Evolutionary conservation across 35 echinoderm and acorn worm species (phyloP).

Genomic region (Heliocidaris tuberculata): DNA sequence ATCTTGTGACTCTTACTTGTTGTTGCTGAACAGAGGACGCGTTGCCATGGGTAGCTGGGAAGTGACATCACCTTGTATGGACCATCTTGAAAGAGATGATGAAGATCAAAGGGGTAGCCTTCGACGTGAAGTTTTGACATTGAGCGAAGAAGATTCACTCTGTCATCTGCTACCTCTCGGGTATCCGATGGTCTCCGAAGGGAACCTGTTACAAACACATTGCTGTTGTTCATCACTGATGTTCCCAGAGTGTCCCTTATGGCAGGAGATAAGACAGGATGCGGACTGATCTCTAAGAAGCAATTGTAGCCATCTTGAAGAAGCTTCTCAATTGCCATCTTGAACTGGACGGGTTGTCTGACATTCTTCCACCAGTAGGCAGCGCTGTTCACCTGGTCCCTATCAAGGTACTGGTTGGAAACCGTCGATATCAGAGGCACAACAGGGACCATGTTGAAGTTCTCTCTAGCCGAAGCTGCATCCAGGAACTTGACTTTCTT

Average conservation of each 20-base stretch:
- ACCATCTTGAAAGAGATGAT: slow-evolving; percentile 73
- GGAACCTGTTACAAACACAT: slow-evolving; percentile 81
- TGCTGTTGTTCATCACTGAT: slow-evolving; percentile 50
- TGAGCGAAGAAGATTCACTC: slow-evolving; percentile 80
- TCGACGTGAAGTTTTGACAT: slow-evolving; percentile 90
- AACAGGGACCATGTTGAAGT: slow-evolving; percentile 52
- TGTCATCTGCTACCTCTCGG: slow-evolving; percentile 82
- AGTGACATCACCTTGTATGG: slow-evolving; percentile 82
- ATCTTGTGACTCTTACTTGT: slow-evolving; percentile 72
- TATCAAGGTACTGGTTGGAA: slow-evolving; percentile 68
- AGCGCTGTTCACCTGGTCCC: slow-evolving; percentile 66
- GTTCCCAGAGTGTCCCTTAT: slow-evolving; percentile 73
- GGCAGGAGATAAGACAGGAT: slow-evolving; percentile 82
- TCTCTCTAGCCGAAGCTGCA: slow-evolving; percentile 40
- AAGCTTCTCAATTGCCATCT: slow-evolving; percentile 72
- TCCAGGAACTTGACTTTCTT: slow-evolving; percentile 83
- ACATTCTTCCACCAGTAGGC: slow-evolving; percentile 98
- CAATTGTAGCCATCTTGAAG: slow-evolving; percentile 83
- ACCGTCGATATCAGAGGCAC: slow-evolving; percentile 95
- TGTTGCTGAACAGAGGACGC: slow-evolving; percentile 76
- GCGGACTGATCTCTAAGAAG: slow-evolving; percentile 89
- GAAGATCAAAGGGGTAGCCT: slow-evolving; percentile 78
- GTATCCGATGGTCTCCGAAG: slow-evolving; percentile 82
- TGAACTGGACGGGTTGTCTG: slow-evolving; percentile 79
- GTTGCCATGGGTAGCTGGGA: slow-evolving; percentile 92